phyloP scores from a whole-genome alignment of 2,113 vertebrate species.

The Hystrix cristata region DNA sequence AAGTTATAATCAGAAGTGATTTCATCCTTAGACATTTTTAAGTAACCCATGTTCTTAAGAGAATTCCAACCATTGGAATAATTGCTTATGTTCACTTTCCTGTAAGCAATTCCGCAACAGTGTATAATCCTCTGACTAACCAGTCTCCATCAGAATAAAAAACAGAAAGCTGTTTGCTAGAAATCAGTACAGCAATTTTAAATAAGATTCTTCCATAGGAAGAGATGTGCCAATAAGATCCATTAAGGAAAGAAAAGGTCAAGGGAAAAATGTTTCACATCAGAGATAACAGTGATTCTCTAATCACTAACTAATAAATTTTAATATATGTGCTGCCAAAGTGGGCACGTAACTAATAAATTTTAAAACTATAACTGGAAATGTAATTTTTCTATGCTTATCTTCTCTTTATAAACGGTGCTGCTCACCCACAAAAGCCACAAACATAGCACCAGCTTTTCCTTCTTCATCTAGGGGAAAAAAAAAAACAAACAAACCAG shows the following conservation, averaged over 20 bases:
- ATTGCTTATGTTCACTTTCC: constrained; percentile 66
- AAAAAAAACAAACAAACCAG: neutral
- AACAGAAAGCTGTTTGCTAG: neutral
- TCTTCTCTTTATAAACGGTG: constrained; percentile 48
- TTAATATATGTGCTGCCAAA: too few species aligned
- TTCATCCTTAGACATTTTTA: constrained; percentile 38
- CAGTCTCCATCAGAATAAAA: constrained; percentile 48
- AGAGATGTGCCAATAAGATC: neutral
- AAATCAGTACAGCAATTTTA: neutral
- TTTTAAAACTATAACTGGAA: neutral
- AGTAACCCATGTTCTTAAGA: constrained; percentile 47
- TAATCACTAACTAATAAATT: constrained; percentile 12
- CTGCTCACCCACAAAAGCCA: constrained; percentile 64
- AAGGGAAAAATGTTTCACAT: neutral
- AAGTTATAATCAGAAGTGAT: constrained; percentile 73
- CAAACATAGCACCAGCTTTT: neutral
- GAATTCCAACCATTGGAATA: constrained; percentile 53
- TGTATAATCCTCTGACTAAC: constrained; percentile 22
- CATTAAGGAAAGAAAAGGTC: neutral
- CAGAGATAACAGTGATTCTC: neutral
- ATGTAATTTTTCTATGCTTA: constrained; percentile 39
- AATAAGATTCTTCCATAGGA: constrained; percentile 40
- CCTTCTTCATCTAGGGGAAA: constrained; percentile 55
- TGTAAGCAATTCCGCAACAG: constrained; percentile 56
- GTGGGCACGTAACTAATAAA: neutral